These are phyloP conservation scores for Antechinus stuartii DNA, from an alignment of 2,113 vertebrate species.

Conservation along the genomic window DNA sequence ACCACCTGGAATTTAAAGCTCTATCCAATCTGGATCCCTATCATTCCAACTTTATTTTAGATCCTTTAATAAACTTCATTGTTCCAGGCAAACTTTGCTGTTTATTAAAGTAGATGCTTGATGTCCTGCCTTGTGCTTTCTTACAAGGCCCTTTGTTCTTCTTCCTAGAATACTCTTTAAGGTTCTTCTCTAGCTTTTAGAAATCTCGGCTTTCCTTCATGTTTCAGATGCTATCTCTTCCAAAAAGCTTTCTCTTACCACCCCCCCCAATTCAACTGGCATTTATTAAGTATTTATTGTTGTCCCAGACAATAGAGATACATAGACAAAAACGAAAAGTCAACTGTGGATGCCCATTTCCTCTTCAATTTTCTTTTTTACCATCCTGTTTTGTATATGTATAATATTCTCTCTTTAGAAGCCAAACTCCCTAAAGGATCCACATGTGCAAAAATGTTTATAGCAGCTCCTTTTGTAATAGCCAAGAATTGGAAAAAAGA, in stretches of 20 bases:
- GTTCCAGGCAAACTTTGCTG: background rate
- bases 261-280: background rate
- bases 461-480: no score
- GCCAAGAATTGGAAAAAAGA: no score
- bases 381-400: background rate
- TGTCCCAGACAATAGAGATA: background rate
- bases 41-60: background rate
- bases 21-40: background rate
- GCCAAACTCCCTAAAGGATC: background rate
- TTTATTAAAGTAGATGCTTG: background rate
- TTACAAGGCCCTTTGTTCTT: background rate
- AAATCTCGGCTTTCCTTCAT: background rate
- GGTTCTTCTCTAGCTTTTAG: background rate
- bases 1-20: background rate
- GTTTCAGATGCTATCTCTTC: background rate
- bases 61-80: background rate
- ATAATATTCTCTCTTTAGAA: background rate
- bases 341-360: background rate
- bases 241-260: background rate
- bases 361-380: background rate
- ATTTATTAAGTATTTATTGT: background rate
- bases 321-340: background rate
- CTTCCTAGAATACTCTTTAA: background rate
- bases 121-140: background rate
- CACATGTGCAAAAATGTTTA: no score